Percentiles rank a stretch among this genome's conserved stretches.
Conservation (phyloP, 2,888 invertebrate species). For the Drosophila borealis region DNA sequence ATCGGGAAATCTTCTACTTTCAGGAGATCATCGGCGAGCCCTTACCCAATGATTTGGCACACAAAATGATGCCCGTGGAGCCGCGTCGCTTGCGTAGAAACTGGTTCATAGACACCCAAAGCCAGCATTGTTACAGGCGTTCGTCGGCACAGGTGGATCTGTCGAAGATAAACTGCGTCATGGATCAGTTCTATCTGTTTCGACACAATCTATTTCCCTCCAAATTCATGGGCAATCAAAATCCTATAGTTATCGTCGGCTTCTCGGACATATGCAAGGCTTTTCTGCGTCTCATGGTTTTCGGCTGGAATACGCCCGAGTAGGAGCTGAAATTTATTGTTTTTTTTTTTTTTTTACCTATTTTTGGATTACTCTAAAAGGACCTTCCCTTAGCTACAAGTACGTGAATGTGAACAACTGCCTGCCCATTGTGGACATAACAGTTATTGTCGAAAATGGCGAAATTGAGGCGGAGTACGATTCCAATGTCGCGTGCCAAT, state of each 20-base stretch:
- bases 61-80: constrained; percentile 79
- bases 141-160: background rate
- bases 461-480: constrained; percentile 74
- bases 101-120: constrained; percentile 39
- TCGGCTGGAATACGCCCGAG: constrained; percentile 72
- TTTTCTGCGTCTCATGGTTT: constrained; percentile 72
- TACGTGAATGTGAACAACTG: constrained; percentile 55
- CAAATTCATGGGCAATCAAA: constrained; percentile 53
- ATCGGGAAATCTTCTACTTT: constrained; percentile 69
- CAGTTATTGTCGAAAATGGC: constrained; percentile 65
- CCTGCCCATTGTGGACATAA: constrained; percentile 66
- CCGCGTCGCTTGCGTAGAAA: constrained; percentile 63
- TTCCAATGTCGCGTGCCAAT: constrained; percentile 48
- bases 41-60: constrained; percentile 67
- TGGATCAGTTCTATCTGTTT: constrained; percentile 56
- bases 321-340: constrained; percentile 29
- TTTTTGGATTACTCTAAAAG: background rate
- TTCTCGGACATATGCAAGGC: constrained; percentile 72
- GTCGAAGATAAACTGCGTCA: constrained; percentile 39
- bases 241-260: constrained; percentile 70
- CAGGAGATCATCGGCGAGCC: constrained; percentile 30
- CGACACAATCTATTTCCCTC: constrained; percentile 61
- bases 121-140: background rate
- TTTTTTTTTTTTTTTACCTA: too few relatives aligned
- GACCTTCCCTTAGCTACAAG: constrained; percentile 12